phyloP scores from a whole-genome alignment of 2,888 invertebrate species.

The Drosophila subsilvestris region DNA sequence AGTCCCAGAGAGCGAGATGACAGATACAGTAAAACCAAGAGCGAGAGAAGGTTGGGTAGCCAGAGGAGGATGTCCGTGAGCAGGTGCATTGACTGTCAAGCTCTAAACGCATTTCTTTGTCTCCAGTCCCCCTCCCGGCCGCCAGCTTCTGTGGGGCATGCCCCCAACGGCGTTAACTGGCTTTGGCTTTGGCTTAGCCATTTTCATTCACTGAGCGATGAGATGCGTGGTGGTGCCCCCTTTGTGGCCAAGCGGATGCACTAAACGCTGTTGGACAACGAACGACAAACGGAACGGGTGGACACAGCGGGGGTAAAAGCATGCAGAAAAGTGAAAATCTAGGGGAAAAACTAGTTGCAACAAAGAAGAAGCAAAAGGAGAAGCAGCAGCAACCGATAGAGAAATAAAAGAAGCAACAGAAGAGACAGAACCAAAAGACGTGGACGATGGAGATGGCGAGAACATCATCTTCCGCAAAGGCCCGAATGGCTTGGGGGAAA shows the following conservation, averaged over 20 bases:
- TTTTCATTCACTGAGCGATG: slow-evolving; percentile 49
- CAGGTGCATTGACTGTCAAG: slow-evolving; percentile 63
- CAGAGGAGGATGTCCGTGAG: slow-evolving; percentile 37
- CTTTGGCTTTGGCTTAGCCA: slow-evolving; percentile 52
- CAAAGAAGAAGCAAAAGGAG: background rate
- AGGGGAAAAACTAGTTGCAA: slow-evolving; percentile 40
- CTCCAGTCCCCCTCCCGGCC: background rate
- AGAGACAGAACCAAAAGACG: slow-evolving; percentile 12
- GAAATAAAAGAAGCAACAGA: slow-evolving; percentile 20
- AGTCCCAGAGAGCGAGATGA: slow-evolving; percentile 6
- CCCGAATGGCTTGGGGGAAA: slow-evolving; percentile 41
- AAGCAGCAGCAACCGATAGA: slow-evolving; percentile 7
- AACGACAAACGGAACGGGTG: slow-evolving; percentile 51
- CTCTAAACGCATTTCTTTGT: slow-evolving; percentile 32
- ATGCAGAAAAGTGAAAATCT: slow-evolving; percentile 67
- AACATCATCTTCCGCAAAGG: slow-evolving; percentile 48
- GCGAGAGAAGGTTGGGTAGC: background rate
- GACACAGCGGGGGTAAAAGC: slow-evolving; percentile 34
- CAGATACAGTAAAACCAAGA: slow-evolving; percentile 31
- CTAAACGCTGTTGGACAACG: slow-evolving; percentile 51
- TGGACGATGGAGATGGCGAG: slow-evolving; percentile 35
- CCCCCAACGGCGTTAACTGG: slow-evolving; percentile 61
- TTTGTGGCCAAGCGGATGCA: slow-evolving; percentile 62
- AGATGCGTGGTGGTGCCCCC: background rate
- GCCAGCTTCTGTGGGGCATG: slow-evolving; percentile 34